These are phyloP conservation scores for Drosophila kohkoa DNA, from an alignment of 1,140 invertebrate genomes.

Conservation along the genomic window DNA sequence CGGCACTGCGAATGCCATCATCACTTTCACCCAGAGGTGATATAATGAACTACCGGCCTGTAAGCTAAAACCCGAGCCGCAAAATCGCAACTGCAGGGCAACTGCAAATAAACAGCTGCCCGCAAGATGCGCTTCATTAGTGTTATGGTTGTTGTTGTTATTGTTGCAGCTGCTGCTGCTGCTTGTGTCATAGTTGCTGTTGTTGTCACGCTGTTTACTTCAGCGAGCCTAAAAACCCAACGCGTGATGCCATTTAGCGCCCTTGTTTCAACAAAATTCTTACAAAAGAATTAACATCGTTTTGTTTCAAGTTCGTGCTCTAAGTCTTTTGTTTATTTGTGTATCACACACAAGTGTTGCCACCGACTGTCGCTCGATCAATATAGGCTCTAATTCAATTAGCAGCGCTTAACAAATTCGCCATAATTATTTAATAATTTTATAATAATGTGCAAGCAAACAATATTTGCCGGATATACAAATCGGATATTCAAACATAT, in stretches of 20 bases:
- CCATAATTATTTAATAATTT: constrained; percentile 63
- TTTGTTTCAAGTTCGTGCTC: constrained; percentile 36
- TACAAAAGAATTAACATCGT: constrained; percentile 39
- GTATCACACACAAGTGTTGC: constrained; percentile 22
- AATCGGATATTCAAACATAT: constrained; percentile 26
- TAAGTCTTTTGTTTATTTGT: constrained; percentile 66
- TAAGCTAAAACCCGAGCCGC: constrained; percentile 30
- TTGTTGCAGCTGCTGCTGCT: constrained; percentile 10
- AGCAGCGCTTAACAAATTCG: constrained; percentile 56
- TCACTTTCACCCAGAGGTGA: constrained; percentile 81
- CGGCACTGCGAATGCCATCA: constrained; percentile 70
- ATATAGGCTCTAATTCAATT: constrained; percentile 65
- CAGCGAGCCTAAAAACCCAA: constrained; percentile 4
- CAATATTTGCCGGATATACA: constrained; percentile 38
- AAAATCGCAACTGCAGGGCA: constrained; percentile 42
- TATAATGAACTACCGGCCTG: constrained; percentile 75
- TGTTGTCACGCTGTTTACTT: constrained; percentile 8
- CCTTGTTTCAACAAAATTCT: constrained; percentile 9
- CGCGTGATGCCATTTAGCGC: constrained; percentile 65
- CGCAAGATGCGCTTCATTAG: constrained; percentile 23
- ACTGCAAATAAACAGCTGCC: constrained; percentile 31
- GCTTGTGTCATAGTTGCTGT: neutral
- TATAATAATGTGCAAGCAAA: constrained; percentile 31
- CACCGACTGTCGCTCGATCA: neutral
- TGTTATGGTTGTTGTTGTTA: constrained; percentile 6